phyloP scores from a whole-genome alignment of 2,113 vertebrate species.

The Prinia subflava region DNA sequence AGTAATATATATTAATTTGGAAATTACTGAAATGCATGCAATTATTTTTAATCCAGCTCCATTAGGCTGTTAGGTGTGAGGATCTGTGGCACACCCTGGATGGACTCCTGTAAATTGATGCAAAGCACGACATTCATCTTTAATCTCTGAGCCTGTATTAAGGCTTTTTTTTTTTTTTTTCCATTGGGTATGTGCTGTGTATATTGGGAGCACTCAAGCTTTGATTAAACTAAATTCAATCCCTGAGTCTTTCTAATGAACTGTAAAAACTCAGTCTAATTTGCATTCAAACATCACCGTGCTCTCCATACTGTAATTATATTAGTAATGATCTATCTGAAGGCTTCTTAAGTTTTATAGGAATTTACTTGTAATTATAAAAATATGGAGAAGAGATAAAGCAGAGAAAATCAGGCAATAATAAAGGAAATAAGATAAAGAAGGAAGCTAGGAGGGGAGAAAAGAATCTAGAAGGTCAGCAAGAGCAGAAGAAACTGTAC shows the following conservation, averaged over 20 bases:
- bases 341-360: constrained; percentile 22
- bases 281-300: constrained; percentile 40
- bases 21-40: neutral
- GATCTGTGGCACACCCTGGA: neutral
- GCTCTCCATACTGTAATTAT: constrained; percentile 34
- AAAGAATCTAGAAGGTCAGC: neutral
- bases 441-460: neutral
- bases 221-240: constrained; percentile 64
- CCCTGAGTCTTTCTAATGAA: constrained; percentile 39
- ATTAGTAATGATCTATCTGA: constrained; percentile 50
- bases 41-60: neutral
- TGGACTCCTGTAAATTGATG: neutral
- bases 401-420: neutral
- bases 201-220: constrained; percentile 32
- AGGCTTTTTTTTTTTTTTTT: neutral
- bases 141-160: neutral
- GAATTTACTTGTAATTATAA: constrained; percentile 25
- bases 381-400: neutral
- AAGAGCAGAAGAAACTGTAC: neutral
- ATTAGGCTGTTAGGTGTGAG: neutral
- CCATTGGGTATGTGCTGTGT: constrained; percentile 1
- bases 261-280: constrained; percentile 44
- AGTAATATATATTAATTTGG: neutral
- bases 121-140: neutral
- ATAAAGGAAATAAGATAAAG: neutral